Evolutionary conservation across 2,113 vertebrate species (phyloP).

Genomic region (Cathartes aura): DNA sequence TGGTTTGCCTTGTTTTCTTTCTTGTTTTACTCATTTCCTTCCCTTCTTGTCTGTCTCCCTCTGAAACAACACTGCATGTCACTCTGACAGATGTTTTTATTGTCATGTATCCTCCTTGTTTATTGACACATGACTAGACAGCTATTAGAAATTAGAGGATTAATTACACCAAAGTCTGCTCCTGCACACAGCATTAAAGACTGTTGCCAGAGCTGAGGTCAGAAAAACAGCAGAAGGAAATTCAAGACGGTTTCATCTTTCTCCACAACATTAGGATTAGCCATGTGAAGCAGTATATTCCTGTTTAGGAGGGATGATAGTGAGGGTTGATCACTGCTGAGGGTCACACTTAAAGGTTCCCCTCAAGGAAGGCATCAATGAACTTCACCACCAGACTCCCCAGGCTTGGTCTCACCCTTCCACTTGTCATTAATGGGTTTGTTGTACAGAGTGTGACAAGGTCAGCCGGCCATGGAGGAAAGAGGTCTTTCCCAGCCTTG

Average conservation of each 20-base stretch:
- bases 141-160: constrained; percentile 32
- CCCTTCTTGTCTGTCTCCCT: neutral
- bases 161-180: constrained; percentile 11
- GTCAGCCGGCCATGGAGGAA: neutral
- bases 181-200: neutral
- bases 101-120: neutral
- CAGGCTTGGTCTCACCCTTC: neutral
- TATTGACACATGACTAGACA: constrained; percentile 41
- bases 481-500: neutral
- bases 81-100: neutral
- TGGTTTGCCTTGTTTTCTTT: neutral
- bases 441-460: neutral
- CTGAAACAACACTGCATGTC: neutral
- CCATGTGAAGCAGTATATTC: neutral
- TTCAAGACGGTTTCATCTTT: neutral
- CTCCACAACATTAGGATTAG: neutral
- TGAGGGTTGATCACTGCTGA: neutral
- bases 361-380: neutral
- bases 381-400: neutral
- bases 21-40: neutral
- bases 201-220: neutral
- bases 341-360: neutral
- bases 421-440: neutral
- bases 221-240: neutral
- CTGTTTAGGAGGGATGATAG: neutral